Evolutionary conservation across 1,140 invertebrate species (phyloP).

Genomic region (Drosophila aff.): DNA sequence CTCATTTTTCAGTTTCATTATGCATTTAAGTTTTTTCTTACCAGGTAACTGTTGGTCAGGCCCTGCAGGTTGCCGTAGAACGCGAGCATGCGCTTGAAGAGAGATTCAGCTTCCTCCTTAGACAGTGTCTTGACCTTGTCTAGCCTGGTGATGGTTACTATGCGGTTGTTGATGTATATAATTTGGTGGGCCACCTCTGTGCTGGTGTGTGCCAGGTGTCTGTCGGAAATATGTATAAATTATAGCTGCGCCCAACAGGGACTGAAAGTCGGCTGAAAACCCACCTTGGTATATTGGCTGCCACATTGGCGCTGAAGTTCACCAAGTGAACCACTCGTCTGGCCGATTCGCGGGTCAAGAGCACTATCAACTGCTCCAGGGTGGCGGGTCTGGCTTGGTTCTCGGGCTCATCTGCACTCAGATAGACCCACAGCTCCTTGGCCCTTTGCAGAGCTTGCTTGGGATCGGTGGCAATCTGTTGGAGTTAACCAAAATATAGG

Average conservation of each 20-base stretch:
- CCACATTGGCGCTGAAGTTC: constrained; percentile 88
- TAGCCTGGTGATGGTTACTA: constrained; percentile 74
- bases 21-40: constrained; percentile 13
- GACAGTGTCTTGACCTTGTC: constrained; percentile 76
- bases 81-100: constrained; percentile 68
- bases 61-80: constrained; percentile 75
- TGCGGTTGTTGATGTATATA: constrained; percentile 73
- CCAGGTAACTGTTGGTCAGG: constrained; percentile 73
- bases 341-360: constrained; percentile 90
- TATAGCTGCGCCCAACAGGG: neutral
- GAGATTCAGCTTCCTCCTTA: constrained; percentile 80
- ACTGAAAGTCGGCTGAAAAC: too few relatives aligned
- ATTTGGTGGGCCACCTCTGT: constrained; percentile 78
- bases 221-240: constrained; percentile 9
- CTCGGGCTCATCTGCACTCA: constrained; percentile 92
- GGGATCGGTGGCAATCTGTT: constrained; percentile 91
- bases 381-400: constrained; percentile 92
- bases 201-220: constrained; percentile 74
- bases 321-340: constrained; percentile 91
- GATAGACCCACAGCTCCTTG: constrained; percentile 88
- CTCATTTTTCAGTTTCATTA: neutral
- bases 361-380: constrained; percentile 90
- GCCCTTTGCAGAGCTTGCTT: constrained; percentile 90
- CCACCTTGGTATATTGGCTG: constrained; percentile 87
- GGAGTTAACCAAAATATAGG: neutral